phyloP scores from a whole-genome alignment of 2,888 invertebrate genomes.

The Watsonalla binaria region DNA sequence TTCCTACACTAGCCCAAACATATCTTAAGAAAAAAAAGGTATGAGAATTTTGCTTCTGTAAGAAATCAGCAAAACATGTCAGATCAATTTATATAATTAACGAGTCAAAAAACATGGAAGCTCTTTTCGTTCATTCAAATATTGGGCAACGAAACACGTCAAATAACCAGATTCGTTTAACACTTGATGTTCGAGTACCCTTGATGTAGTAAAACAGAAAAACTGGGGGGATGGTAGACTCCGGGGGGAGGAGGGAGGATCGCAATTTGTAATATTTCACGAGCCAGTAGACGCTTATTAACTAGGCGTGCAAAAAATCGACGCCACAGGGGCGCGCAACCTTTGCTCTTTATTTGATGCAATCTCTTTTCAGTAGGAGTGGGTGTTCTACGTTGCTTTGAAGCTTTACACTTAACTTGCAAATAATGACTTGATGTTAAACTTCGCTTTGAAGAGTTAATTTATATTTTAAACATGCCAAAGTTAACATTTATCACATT shows the following conservation, averaged over 20 bases:
- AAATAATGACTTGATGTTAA: too few species aligned
- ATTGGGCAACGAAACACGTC: conserved; percentile 14
- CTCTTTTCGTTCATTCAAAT: neutral
- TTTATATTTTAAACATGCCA: too few species aligned
- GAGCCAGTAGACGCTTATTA: conserved; percentile 78
- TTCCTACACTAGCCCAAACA: too few species aligned
- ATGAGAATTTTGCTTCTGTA: too few species aligned
- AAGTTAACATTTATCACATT: too few species aligned
- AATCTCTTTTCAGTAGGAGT: neutral
- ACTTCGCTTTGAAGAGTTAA: too few species aligned
- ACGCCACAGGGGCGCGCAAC: conserved; percentile 50
- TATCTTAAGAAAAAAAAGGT: too few species aligned
- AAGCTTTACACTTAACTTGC: too few species aligned
- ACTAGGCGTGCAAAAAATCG: conserved; percentile 74
- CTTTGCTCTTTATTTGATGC: conserved; percentile 17
- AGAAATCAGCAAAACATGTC: too few species aligned
- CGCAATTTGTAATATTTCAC: conserved; percentile 79
- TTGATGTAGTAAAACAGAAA: conserved; percentile 58
- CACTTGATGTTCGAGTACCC: conserved; percentile 55
- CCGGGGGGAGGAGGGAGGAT: conserved; percentile 40
- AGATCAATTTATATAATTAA: too few species aligned
- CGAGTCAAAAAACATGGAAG: neutral
- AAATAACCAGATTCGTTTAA: conserved; percentile 48
- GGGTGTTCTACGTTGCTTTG: neutral
- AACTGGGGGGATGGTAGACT: conserved; percentile 40